These are phyloP conservation scores for Brachionus rotundiformis DNA, from an alignment of 1,140 invertebrate species.

Conservation along the genomic window DNA sequence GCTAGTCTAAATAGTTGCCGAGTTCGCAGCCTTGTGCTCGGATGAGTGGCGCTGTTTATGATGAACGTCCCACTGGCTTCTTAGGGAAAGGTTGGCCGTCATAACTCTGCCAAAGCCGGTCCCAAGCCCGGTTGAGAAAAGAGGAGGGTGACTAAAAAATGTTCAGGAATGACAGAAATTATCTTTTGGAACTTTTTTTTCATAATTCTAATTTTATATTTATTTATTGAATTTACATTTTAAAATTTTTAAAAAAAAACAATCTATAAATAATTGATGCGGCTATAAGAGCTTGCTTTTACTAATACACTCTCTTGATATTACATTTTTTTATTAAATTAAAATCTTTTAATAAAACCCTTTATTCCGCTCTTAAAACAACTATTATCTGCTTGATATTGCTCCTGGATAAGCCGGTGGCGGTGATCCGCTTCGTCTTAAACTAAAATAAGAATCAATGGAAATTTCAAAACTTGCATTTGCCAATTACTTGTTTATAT, in stretches of 20 bases:
- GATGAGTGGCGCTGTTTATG: too few species aligned
- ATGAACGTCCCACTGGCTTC: too few species aligned
- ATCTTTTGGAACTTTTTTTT: too few species aligned
- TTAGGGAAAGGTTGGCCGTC: too few species aligned
- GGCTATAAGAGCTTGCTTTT: background rate
- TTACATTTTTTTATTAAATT: background rate
- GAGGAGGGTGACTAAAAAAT: background rate
- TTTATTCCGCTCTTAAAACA: background rate
- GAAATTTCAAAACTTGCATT: background rate
- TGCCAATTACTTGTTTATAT: background rate
- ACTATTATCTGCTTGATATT: background rate
- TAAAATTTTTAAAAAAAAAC: background rate
- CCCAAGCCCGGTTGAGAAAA: too few species aligned
- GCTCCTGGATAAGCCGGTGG: slow-evolving; percentile 6
- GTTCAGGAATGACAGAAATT: background rate
- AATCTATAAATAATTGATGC: background rate
- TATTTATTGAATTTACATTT: background rate
- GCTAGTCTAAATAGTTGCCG: too few species aligned
- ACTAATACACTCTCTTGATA: background rate
- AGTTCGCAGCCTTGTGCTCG: too few species aligned
- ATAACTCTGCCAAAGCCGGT: too few species aligned
- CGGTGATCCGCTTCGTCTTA: slow-evolving; percentile 18
- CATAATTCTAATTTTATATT: background rate
- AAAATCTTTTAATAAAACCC: background rate
- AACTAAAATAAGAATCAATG: background rate